Conservation (phyloP, 1,140 invertebrate genomes). For the Drosophila athabasca region DNA sequence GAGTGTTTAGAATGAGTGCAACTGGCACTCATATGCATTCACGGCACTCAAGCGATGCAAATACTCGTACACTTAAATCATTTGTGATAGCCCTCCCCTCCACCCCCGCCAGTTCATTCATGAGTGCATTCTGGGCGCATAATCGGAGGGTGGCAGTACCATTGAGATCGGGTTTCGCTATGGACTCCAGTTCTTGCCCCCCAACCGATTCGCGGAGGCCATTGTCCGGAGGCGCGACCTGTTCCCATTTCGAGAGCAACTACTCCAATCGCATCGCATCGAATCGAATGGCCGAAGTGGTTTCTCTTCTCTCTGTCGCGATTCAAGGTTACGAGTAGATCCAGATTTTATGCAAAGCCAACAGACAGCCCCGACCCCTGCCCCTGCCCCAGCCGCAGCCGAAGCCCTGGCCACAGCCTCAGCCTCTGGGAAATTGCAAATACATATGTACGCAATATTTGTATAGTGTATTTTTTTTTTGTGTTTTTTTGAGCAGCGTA, state of each 20-base stretch:
- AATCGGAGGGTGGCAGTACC: too few species aligned
- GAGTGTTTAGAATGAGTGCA: too few species aligned
- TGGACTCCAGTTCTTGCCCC: too few species aligned
- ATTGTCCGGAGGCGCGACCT: slow-evolving; percentile 3
- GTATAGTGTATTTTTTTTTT: slow-evolving; percentile 21
- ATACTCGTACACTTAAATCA: too few species aligned
- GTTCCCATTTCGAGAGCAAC: slow-evolving; percentile 15
- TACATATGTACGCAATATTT: slow-evolving; percentile 51
- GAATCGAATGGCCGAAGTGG: not conserved
- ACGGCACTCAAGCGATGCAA: too few species aligned
- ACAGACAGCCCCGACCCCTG: slow-evolving; percentile 1
- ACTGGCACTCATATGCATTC: too few species aligned
- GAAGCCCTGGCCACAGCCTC: not conserved
- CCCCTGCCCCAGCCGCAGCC: not conserved
- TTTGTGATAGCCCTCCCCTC: too few species aligned
- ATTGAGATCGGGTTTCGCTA: too few species aligned
- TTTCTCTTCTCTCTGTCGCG: not conserved
- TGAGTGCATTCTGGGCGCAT: too few species aligned
- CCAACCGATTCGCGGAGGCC: not conserved
- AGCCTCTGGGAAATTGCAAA: slow-evolving; percentile 40
- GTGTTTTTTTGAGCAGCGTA: slow-evolving; percentile 48
- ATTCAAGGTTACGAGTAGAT: slow-evolving; percentile 40
- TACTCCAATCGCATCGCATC: not conserved
- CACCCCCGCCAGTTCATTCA: too few species aligned
- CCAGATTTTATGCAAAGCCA: slow-evolving; percentile 46